Evolutionary conservation across 2,797 vertebrate genomes (phyloP), one percentile per base, ranked within the genome.

Genomic region (Malacoctenus gilli): DNA sequence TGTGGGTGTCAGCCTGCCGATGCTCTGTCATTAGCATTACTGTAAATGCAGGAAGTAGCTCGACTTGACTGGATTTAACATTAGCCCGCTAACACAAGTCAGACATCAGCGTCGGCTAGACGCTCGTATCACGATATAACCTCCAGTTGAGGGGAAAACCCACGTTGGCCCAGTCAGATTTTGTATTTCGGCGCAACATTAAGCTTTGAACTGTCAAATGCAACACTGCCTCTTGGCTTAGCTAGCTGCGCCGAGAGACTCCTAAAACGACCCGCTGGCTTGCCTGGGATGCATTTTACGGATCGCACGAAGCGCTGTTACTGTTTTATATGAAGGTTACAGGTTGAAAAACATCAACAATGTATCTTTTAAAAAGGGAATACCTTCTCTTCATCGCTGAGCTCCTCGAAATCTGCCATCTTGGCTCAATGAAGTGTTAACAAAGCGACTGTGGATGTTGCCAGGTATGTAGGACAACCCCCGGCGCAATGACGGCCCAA

Each of bases 351-450:
- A 39, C 13, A 20, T 2, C 0, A 2, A 30, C 25, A 12, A 10
- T 5, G 44, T 14, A 10, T 37, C 59, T 61, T 25, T 35, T 32
- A 11, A 3, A 15, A 51, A 8, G 41, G 40, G 20, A 80, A 72
- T 95, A 98, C 96, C 96, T 94, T 98, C 75, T 97, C 95, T 48
- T 95, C 93, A 55, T 95, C 93, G 76, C 92, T 91, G 80, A 96
- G 90, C 84, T 94, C 95, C 39, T 95, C 95, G 63, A 92, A 89
- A 82, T 96, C 94, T 77, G 94, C 96, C 96, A 98, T 98, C 87
- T 96, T 93, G 92, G 88, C 83, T 92, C 88, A 76, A 67, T 65
- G 54, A 84, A 65, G 57, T 10, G 73, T 59, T 81, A 65, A 80
- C 82, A 84, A 80, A 74, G 67, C 79, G 39, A 13, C 44, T 11